These are phyloP conservation scores for Drosophila acutilabella DNA, from an alignment of 2,888 invertebrate genomes.

Conservation along the genomic window DNA sequence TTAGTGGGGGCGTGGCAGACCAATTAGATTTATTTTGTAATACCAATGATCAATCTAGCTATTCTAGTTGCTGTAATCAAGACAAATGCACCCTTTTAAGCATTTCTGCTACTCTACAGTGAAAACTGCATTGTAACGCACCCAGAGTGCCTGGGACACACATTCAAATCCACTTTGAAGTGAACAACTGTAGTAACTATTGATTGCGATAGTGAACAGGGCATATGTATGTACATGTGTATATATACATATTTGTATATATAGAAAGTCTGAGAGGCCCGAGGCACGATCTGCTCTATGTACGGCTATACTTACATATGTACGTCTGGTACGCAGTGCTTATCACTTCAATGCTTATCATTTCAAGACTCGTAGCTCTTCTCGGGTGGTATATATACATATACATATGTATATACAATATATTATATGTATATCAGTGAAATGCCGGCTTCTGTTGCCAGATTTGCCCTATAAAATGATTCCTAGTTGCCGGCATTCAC, in stretches of 20 bases:
- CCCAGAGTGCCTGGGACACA: slow-evolving; percentile 7
- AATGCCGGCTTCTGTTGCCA: slow-evolving; percentile 42
- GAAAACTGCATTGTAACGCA: neutral
- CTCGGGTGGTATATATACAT: slow-evolving; percentile 7
- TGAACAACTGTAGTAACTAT: slow-evolving; percentile 33
- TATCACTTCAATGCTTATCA: slow-evolving; percentile 61
- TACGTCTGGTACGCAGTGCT: slow-evolving; percentile 13
- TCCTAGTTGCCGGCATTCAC: slow-evolving; percentile 34
- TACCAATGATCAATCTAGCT: too few species aligned
- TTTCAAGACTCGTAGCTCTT: slow-evolving; percentile 9
- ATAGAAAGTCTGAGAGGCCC: neutral
- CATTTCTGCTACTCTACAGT: slow-evolving; percentile 21
- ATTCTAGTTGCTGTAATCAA: too few species aligned
- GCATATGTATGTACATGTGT: neutral
- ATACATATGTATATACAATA: slow-evolving; percentile 14
- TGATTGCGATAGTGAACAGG: slow-evolving; percentile 29
- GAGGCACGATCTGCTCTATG: slow-evolving; percentile 26
- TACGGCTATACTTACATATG: slow-evolving; percentile 1
- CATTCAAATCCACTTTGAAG: neutral
- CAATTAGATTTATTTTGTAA: too few species aligned
- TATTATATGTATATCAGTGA: slow-evolving; percentile 25
- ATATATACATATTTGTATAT: neutral
- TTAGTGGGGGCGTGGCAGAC: neutral
- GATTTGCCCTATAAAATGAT: slow-evolving; percentile 60
- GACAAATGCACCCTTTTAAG: too few species aligned